Percentiles rank a stretch among this genome's conserved stretches.
Evolutionary conservation across 2,888 invertebrate genomes (phyloP).

Genomic region (Bimastos eiseni): DNA sequence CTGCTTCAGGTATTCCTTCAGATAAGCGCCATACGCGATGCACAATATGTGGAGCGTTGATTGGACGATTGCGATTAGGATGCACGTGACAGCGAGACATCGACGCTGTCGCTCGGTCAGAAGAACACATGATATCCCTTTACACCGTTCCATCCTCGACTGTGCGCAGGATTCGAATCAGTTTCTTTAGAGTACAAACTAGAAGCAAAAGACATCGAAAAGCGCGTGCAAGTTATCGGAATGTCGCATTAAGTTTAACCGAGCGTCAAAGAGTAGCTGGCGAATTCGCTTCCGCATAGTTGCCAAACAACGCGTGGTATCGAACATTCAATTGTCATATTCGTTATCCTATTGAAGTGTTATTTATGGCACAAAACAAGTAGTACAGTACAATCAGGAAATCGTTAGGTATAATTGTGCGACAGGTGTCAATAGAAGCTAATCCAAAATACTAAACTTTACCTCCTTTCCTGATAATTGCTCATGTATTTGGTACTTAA

Average conservation of each 20-base stretch:
- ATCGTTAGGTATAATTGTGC: too few relatives aligned
- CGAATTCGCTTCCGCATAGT: not conserved
- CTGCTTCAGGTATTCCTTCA: conserved; percentile 15
- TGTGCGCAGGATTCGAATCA: not conserved
- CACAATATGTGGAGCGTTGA: not conserved
- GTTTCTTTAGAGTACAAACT: not conserved
- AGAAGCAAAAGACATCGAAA: not conserved
- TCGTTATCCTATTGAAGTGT: too few relatives aligned
- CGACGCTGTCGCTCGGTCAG: not conserved
- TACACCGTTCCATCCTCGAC: not conserved
- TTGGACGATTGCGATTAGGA: not conserved
- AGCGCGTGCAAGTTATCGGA: not conserved
- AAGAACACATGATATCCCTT: not conserved
- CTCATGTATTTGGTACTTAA: too few relatives aligned
- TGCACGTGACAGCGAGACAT: not conserved
- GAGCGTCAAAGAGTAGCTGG: not conserved
- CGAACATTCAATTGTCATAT: too few relatives aligned
- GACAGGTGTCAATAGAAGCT: too few relatives aligned
- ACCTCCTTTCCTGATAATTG: too few relatives aligned
- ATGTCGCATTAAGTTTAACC: not conserved
- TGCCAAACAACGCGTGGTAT: too few relatives aligned
- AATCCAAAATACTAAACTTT: too few relatives aligned
- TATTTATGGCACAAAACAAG: too few relatives aligned
- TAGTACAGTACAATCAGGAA: too few relatives aligned
- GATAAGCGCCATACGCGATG: not conserved